Base-by-base conservation (phyloP, 2,113 vertebrate genomes). In the Dipodomys spectabilis region DNA sequence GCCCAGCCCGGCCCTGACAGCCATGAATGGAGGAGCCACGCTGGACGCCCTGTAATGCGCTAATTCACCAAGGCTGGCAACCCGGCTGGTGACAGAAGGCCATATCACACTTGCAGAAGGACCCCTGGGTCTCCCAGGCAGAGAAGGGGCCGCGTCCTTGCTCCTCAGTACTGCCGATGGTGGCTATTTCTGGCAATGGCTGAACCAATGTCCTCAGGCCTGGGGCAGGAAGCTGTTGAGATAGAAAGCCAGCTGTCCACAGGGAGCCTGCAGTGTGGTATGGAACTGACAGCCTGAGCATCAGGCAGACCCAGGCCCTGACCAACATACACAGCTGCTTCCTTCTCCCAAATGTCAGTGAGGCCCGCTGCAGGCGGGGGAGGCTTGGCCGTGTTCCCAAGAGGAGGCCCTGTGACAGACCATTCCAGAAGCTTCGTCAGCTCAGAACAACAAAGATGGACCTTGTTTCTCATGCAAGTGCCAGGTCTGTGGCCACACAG, bases 1-100 rank as follows among this genome's bases (percentile, higher is more conserved):
- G 32, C 0, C 0, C 25, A 13, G 39, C 28, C 72, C 0, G 0
- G 3, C 65, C 13, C 8, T 20, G 69, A 64, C 30, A 44, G 82
- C n/a, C 23, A 9, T 30, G 85, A 1, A 27, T 28, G 15, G 79
- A 49, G 72, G 60, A 2, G 35, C 39, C 72, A 11, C 11, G 1
- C 16, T 32, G 73, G 62, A 44, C 49, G 1, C 88, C 62, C 73
- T 44, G 18, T 5, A 30, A 80, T 62, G 84, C 87, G 67, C 18
- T 6, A 28, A 82, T 22, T 82, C 18, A 0, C 73, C 16, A 9
- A 60, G 86, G 44, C 0, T 0, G 25, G 78, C 25, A 30, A 7
- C 0, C 10, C 87, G 72, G 27, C 68, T n/a, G 27, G 1, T 18
- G 3, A 69, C 30, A 28, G 44, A 25, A 39, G 11, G 6, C 4